These are phyloP conservation scores for Thalassaphorura encarpata DNA, from an alignment of 1,140 invertebrate genomes.

Conservation along the genomic window DNA sequence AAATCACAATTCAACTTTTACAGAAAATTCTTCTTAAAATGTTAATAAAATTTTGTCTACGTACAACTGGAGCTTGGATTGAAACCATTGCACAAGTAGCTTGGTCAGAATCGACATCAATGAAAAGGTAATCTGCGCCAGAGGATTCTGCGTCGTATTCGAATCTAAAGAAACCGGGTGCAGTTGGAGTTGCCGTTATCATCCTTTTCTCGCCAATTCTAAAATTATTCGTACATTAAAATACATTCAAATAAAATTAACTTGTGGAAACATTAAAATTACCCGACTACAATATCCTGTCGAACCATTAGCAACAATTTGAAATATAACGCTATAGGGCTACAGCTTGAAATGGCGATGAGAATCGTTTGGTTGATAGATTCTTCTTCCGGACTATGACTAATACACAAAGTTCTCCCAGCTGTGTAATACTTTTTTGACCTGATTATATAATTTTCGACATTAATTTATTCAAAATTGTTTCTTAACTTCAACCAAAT, in stretches of 20 bases:
- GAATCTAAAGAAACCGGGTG: constrained; percentile 45
- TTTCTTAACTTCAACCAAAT: not conserved
- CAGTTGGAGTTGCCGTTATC: constrained; percentile 42
- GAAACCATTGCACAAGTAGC: constrained; percentile 21
- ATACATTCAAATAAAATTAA: not conserved
- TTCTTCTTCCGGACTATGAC: not conserved
- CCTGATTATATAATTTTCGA: not conserved
- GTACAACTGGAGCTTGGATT: constrained; percentile 17
- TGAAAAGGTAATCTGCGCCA: not conserved
- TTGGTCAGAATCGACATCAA: constrained; percentile 1
- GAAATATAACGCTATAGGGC: not conserved
- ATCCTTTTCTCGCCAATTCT: constrained; percentile 15
- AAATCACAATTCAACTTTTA: too few species aligned
- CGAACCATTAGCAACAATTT: not conserved
- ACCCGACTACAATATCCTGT: not conserved
- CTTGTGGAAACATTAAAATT: not conserved
- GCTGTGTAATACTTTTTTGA: not conserved
- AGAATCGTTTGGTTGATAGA: too few species aligned
- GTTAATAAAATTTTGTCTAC: too few species aligned
- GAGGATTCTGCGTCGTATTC: constrained; percentile 39
- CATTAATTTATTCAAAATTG: not conserved
- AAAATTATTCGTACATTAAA: too few species aligned
- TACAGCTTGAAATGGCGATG: not conserved
- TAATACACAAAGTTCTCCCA: not conserved
- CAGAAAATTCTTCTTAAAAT: too few species aligned